Percentiles rank a stretch among this genome's conserved stretches.
phyloP scores from a whole-genome alignment of 2,888 invertebrate genomes.

The Sminthurides aquaticus region DNA sequence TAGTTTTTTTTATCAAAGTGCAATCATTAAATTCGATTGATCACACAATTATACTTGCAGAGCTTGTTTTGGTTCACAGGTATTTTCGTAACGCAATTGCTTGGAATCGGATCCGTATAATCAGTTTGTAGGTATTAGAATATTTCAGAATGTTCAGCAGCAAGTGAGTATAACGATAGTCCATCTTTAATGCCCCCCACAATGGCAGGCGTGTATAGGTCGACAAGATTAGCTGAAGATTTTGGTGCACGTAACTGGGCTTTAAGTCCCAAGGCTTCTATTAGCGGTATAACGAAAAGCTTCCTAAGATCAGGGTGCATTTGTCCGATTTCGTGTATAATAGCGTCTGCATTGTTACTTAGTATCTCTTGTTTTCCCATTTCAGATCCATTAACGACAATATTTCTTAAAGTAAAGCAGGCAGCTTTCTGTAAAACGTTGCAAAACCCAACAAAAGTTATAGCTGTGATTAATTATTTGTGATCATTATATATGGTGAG shows the following conservation, averaged over 20 bases:
- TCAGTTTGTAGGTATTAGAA: too few relatives aligned
- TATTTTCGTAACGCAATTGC: too few relatives aligned
- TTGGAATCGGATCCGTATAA: too few relatives aligned
- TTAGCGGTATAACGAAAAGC: constrained; percentile 31
- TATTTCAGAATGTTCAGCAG: too few relatives aligned
- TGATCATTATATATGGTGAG: too few relatives aligned
- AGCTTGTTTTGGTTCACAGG: too few relatives aligned
- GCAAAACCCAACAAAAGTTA: too few relatives aligned
- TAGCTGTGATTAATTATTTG: too few relatives aligned
- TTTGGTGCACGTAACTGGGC: neutral
- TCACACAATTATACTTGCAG: too few relatives aligned
- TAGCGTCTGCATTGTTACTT: constrained; percentile 21
- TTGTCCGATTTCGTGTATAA: constrained; percentile 24
- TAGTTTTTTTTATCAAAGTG: neutral
- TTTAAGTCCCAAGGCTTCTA: constrained; percentile 25
- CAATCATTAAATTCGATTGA: too few relatives aligned
- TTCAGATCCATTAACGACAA: constrained; percentile 28
- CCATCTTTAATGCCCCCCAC: too few relatives aligned
- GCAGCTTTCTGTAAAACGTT: constrained; percentile 31
- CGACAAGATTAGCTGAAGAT: neutral
- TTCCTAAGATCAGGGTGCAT: constrained; percentile 26
- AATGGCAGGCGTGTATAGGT: neutral
- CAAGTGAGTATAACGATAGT: too few relatives aligned
- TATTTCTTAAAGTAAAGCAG: constrained; percentile 33
- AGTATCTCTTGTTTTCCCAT: constrained; percentile 24